Evolutionary conservation across 2,797 vertebrate species (phyloP), one percentile per base, ranked within the genome.

Genomic region (Cygnus olor): DNA sequence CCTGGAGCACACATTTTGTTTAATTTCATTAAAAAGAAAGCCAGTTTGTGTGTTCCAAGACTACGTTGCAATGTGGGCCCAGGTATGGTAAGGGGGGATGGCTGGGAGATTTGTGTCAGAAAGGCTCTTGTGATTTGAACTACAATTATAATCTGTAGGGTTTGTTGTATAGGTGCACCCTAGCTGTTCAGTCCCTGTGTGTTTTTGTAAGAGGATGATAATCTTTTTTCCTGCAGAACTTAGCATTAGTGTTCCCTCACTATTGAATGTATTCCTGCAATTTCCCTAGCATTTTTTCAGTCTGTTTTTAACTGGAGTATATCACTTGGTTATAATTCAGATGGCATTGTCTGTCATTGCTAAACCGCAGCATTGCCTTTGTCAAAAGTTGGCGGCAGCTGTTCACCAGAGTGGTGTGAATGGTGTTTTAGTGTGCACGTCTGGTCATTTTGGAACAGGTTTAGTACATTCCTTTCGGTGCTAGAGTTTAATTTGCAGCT

Each of bases 401-500:
- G 93, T 9, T 85, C 40, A 38, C 73, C 91, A 76, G 65, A 93
- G 56, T 92, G 71, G 70, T 88, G 65, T 88, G 69, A 95, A 80
- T 96, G 81, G 83, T 83, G 76, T 88, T 93, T 40, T 77, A 98
- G 92, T 80, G 85, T 96, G 78, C 84, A 91, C 97, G 98, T 97
- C 97, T 97, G 97, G 95, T 93, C 80, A 32, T 96, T 94, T 93
- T 97, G 96, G 97, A 97, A 93, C 60, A 95, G 85, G 90, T 96
- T 96, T 96, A 89, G 94, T 88, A 97, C 96, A 97, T 98, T 97
- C 96, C 92, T 97, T 96, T 97, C 18, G 40, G 79, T 93, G 94
- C 89, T 95, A 80, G 71, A 96, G 71, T 97, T 88, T 87, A 90
- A 94, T 94, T 95, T 97, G 92, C 97, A 96, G 96, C 96, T 98